Evolutionary conservation across 2,113 vertebrate genomes (phyloP).

Genomic region (Podocnemis expansa): DNA sequence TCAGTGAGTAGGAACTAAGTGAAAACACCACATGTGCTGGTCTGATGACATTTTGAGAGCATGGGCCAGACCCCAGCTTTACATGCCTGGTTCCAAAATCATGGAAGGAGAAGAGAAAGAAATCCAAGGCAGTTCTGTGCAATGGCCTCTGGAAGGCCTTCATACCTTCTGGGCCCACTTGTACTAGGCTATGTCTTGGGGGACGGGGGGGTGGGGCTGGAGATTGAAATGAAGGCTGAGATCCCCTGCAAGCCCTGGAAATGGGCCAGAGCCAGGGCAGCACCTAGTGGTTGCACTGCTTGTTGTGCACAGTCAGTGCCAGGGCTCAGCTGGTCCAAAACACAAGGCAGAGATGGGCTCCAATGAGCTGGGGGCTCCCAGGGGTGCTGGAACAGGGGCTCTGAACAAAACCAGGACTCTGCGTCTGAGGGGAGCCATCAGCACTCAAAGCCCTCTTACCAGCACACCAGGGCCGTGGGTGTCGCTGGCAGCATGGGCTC

Average conservation of each 20-base stretch:
- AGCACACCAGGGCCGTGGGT: too few relatives aligned
- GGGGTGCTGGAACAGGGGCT: not conserved
- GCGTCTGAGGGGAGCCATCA: too few relatives aligned
- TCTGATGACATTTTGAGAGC: not conserved
- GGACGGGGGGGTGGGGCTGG: too few relatives aligned
- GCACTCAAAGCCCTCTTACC: too few relatives aligned
- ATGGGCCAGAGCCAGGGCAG: not conserved
- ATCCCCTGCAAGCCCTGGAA: not conserved
- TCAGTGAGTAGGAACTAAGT: not conserved
- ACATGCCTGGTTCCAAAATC: not conserved
- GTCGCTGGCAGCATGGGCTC: too few relatives aligned
- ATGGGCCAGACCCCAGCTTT: not conserved
- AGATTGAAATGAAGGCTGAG: not conserved
- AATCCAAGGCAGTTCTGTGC: not conserved
- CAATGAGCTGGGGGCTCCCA: not conserved
- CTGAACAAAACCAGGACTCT: too few relatives aligned
- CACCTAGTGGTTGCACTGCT: too few relatives aligned
- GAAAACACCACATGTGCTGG: not conserved
- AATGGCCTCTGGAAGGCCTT: too few relatives aligned
- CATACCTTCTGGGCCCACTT: too few relatives aligned
- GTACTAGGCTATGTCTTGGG: too few relatives aligned
- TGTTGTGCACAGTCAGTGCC: not conserved
- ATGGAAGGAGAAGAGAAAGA: not conserved
- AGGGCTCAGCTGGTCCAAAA: too few relatives aligned
- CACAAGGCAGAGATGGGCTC: not conserved